These are phyloP conservation scores for Liasis olivaceus DNA, from an alignment of 2,797 vertebrate genomes.

Conservation along the genomic window DNA sequence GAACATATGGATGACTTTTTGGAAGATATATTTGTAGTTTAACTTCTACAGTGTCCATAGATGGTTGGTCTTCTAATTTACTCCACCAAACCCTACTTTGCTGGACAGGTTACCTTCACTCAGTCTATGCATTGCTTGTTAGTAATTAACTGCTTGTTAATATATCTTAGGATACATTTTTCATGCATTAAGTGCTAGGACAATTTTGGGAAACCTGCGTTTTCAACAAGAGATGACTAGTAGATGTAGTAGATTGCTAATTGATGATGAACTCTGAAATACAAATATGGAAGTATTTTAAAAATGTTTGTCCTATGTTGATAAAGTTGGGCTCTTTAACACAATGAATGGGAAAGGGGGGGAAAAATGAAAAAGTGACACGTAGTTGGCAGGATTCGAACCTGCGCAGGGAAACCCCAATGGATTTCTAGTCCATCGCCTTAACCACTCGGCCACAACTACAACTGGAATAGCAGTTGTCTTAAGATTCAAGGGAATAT, in stretches of 20 bases:
- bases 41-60: too few species aligned
- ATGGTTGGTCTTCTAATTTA: too few species aligned
- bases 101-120: neutral
- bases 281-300: neutral
- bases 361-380: fast-evolving
- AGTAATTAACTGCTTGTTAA: neutral
- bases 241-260: neutral
- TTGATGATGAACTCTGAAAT: neutral
- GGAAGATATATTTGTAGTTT: too few species aligned
- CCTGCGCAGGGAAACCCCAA: conserved; percentile 79
- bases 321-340: neutral
- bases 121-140: neutral
- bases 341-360: neutral
- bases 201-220: neutral
- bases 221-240: neutral
- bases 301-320: neutral
- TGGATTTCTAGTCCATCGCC: conserved; percentile 80
- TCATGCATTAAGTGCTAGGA: neutral
- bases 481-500: neutral
- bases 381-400: conserved; percentile 82
- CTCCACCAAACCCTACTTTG: too few species aligned
- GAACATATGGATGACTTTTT: too few species aligned
- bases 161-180: neutral
- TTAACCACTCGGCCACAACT: conserved; percentile 80
- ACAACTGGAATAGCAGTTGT: conserved; percentile 24